These are phyloP conservation scores for Chloropsis cyanopogon DNA, from an alignment of 2,113 vertebrate genomes.

Conservation along the genomic window DNA sequence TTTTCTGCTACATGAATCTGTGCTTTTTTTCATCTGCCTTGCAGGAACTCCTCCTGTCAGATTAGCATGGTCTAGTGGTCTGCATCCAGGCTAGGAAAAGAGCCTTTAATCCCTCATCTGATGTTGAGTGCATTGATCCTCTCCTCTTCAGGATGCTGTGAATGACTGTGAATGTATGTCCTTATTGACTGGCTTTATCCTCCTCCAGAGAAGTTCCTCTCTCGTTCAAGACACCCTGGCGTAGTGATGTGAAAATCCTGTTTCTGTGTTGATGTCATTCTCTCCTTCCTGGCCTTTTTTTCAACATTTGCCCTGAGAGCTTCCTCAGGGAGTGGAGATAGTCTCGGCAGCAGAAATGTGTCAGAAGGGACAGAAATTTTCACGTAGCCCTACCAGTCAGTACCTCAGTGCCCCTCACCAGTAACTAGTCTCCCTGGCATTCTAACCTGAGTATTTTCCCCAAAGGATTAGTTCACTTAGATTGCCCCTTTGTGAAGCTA, in stretches of 20 bases:
- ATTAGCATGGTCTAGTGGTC: conserved; percentile 33
- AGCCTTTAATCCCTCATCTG: conserved; percentile 17
- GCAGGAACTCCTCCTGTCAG: conserved; percentile 1
- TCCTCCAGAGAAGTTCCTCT: not conserved
- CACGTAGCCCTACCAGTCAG: not conserved
- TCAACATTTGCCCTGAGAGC: not conserved
- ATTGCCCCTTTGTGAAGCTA: not conserved
- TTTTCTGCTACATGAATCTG: not conserved
- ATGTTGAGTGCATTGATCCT: not conserved
- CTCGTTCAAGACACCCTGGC: not conserved
- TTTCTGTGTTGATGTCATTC: not conserved
- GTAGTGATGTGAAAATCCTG: not conserved
- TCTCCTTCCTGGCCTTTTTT: not conserved
- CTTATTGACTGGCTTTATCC: not conserved
- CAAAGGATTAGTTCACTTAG: conserved; percentile 4
- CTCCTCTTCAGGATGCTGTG: not conserved
- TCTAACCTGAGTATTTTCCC: not conserved
- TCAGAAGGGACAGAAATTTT: not conserved
- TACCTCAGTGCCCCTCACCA: not conserved
- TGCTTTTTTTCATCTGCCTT: not conserved
- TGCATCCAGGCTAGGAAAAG: conserved; percentile 40
- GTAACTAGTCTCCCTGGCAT: not conserved
- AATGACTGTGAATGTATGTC: not conserved
- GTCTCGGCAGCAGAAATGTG: not conserved
- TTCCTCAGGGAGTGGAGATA: not conserved